Base-by-base conservation (phyloP, 2,113 vertebrate genomes). In the Cyrtonyx montezumae region DNA sequence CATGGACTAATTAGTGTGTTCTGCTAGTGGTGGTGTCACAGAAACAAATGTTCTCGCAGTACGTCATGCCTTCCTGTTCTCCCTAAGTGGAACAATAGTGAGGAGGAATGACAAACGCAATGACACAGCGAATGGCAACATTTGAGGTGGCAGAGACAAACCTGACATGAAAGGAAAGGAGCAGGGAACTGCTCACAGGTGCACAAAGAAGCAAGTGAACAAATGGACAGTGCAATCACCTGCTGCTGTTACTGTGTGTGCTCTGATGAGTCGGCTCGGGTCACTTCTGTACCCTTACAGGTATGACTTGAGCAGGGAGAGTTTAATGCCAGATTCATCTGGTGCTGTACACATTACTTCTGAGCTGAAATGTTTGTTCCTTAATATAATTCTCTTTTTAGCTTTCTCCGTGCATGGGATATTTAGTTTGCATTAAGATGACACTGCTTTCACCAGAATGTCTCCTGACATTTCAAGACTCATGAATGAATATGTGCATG, bases 81-180 rank as follows among this genome's bases (percentile, higher is more conserved):
- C 49, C 0, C 0, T 12, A 10, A 62, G 56, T 9, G 30, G 42
- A 79, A 14, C 5, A 2, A 3, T 12, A 28, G 37, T 4, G 45
- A n/a, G 45, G 28, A 37, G 34, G 65, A 53, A 30, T 23, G 88
- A 18, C 34, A 34, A 19, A 58, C 59, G 4, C 34, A 28, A 51
- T 4, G 28, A 43, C 11, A 21, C 4, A 67, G 78, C 32, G 59
- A 61, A 1, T 6, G 13, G 4, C 3, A 13, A 14, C 11, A 22
- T 43, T 56, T 1, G 1, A n/a, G 26, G 36, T 37, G 68, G 21
- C 34, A 63, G 70, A 56, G 37, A 21, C 9, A 36, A 28, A 17
- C 30, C 5, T 12, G 8, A 32, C 36, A 32, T 37, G 40, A 43
- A 42, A 59, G 68, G 49, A 40, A n/a, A 25, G 32, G 40, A 91